Base-by-base conservation (phyloP, 1,140 invertebrate species). In the Plodia interpunctella region DNA sequence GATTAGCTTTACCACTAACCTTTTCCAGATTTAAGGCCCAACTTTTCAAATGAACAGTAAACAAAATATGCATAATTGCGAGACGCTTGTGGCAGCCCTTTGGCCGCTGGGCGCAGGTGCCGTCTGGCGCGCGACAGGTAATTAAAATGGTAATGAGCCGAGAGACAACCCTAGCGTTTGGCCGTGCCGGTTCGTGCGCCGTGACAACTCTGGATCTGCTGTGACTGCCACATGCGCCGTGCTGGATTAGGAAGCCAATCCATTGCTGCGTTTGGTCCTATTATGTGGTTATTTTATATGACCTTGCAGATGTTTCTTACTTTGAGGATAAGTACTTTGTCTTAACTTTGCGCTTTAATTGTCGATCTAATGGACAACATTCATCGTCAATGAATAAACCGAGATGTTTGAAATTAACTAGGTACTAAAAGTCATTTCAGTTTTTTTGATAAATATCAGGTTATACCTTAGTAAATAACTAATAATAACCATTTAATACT, bases 101-200 rank as follows among this genome's bases (percentile, higher is more conserved):
- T 62, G 57, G 38, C 38, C 59, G 51, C 51, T 53, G 49, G 52
- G 58, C 63, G 62, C 59, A 69, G 71, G 71, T 59, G 57, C 63
- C 60, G 56, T 57, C 62, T 66, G 59, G 66, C 61, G 57, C 50
- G 38, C 56, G 74, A 74, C 73, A 77, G 75, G 62, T 80, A 76
- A 80, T 78, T 78, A 74, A 74, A 69, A 76, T 80, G 75, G 63
- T 73, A 80, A 80, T 78, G 68, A 76, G 60, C 62, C 62, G 64
- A 49, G 67, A 65, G 52, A 54, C 57, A 59, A 30, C n/a, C 35
- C 51, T 53, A 53, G 51, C 38, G 51, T 6, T 51, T 53, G 51
- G 21, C 19, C 38, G 38, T n/a, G 38, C 57, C 57, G 30, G 4
- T 11, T 10, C 30, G 11, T 13, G 32, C 32, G 32, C 38, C 49